Base-by-base conservation (phyloP, 2,888 invertebrate species). In the Drosophila leonis region DNA sequence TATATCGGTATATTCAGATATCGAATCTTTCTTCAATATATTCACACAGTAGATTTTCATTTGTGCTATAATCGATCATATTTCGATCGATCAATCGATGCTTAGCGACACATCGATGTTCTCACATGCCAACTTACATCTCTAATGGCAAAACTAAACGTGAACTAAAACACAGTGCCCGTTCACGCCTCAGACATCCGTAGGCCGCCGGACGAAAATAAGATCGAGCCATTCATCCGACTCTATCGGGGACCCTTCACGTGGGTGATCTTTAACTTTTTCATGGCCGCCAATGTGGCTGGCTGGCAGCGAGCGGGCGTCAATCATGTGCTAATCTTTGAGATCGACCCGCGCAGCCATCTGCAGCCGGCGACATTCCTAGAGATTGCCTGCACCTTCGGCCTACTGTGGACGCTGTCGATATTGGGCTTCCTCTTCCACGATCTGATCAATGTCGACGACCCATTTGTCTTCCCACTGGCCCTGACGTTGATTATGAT, bases 321-420 rank as follows among this genome's bases (percentile, higher is more conserved):
- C n/a, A 99, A 99, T 93, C 98, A 99, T 91, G 98, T 99, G 0
- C 94, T 99, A 1, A 99, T 99, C 83, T 99, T 99, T 92, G 98
- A 99, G 92, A 94, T 99, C 83, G 98, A 99, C 92, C 98, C 98
- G 0, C 94, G 98, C 63, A 97, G 98, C 91, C 98, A 98, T 92
- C 94, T 97, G 0, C 96, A 96, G 0, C 98, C 98, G 84, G 98
- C 98, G 83, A 97, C 98, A 91, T 94, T 98, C 31, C 97, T 98
- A 95, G 98, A 98, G 93, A 93, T 98, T 79, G 97, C 98, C 0
- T 96, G 97, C 0, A 96, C 97, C 63, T 96, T 98, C 74, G 98
- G 98, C 7, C 97, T 98, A 0, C 95, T 98, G 1, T 98, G 98
- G 98, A 96, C 97, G 0, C 92, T 98, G 0, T 97, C 97, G 90